phyloP scores from a whole-genome alignment of 2,888 invertebrate species.

The Trichacis sp. region DNA sequence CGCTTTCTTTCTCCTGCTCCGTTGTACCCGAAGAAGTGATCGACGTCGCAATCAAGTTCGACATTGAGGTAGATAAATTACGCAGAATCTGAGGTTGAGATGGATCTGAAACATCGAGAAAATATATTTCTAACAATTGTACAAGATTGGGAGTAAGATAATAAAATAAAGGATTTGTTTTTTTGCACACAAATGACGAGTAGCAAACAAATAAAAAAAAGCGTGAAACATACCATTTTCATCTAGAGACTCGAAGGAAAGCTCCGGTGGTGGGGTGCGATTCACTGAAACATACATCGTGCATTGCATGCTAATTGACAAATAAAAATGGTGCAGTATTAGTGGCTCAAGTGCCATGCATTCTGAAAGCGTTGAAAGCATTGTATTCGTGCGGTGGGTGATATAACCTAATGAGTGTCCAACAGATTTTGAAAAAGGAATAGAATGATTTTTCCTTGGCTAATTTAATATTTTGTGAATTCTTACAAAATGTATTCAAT shows the following conservation, averaged over 20 bases:
- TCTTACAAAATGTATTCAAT: too few species aligned
- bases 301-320: constrained; percentile 67
- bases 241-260: constrained; percentile 71
- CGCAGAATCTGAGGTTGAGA: constrained; percentile 70
- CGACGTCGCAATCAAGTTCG: constrained; percentile 48
- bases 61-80: constrained; percentile 64
- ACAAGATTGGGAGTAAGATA: too few species aligned
- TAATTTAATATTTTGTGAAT: too few species aligned
- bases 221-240: constrained; percentile 47
- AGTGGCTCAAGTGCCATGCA: not conserved
- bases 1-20: constrained; percentile 54
- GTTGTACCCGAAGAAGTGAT: constrained; percentile 15
- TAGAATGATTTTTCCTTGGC: too few species aligned
- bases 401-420: too few species aligned
- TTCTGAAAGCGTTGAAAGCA: not conserved
- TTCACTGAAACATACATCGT: constrained; percentile 72
- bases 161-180: too few species aligned
- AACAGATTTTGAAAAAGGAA: too few species aligned
- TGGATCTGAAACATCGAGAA: constrained; percentile 65
- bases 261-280: constrained; percentile 74
- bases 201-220: not conserved
- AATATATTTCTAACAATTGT: too few species aligned
- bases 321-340: constrained; percentile 27
- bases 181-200: too few species aligned
- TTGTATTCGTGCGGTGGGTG: constrained; percentile 18